phyloP scores from a whole-genome alignment of 1,140 invertebrate genomes.

The Drosophila novamexicana region DNA sequence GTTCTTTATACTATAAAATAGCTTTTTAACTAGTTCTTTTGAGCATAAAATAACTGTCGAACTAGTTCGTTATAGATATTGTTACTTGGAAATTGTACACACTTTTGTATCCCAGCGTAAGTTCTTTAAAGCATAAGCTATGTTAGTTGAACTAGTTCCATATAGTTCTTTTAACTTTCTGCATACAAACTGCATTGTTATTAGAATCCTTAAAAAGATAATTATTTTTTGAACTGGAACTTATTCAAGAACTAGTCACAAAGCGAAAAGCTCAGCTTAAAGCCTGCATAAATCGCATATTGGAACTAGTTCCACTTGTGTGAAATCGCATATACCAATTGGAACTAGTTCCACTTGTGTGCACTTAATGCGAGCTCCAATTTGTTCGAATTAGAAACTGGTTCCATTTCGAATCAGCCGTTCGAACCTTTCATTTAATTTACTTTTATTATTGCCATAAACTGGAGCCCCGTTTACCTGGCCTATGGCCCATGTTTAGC shows the following conservation, averaged over 20 bases:
- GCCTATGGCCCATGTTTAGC: conserved; percentile 9
- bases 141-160: no score
- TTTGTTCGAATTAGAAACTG: background rate
- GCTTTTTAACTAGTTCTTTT: no score
- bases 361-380: background rate
- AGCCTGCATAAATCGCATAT: background rate
- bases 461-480: conserved; percentile 13
- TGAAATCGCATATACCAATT: no score
- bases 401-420: background rate
- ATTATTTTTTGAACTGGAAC: background rate
- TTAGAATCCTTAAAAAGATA: no score
- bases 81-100: no score
- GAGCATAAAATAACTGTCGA: no score
- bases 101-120: no score
- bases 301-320: background rate
- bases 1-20: no score
- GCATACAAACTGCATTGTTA: no score
- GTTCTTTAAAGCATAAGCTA: no score
- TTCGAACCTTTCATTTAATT: conserved; percentile 2
- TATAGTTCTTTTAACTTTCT: no score
- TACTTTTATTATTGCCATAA: conserved; percentile 6
- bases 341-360: background rate
- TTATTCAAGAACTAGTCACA: background rate
- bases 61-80: no score
- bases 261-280: background rate